These are phyloP conservation scores for Sebastes cheni DNA, from an alignment of 2,797 vertebrate species.

Conservation along the genomic window DNA sequence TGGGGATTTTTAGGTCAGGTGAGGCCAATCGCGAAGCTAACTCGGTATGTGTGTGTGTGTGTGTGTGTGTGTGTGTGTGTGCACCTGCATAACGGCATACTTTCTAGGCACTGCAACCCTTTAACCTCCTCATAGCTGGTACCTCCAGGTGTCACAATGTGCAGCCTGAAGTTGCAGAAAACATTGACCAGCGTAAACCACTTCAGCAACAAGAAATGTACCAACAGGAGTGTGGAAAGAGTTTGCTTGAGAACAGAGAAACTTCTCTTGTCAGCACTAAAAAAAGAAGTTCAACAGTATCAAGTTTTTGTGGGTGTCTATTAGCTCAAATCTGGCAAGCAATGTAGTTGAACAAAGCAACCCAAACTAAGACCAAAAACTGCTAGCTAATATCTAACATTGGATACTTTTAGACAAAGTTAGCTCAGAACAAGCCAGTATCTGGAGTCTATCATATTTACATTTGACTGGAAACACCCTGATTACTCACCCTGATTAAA, in stretches of 20 bases:
- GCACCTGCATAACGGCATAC: conserved; percentile 34
- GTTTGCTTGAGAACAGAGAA: not conserved
- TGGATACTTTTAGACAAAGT: not conserved
- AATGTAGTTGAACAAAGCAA: not conserved
- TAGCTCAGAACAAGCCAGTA: not conserved
- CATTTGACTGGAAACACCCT: not conserved
- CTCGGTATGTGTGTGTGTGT: not conserved
- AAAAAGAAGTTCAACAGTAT: not conserved
- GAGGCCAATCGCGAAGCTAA: conserved; percentile 22
- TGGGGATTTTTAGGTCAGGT: conserved; percentile 50
- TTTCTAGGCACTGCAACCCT: conserved; percentile 3
- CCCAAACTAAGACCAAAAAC: not conserved
- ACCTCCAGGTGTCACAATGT: not conserved
- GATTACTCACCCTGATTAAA: not conserved
- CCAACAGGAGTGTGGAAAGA: not conserved
- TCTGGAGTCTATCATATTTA: not conserved
- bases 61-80: not conserved
- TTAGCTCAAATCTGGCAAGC: not conserved
- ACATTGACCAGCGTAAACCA: not conserved
- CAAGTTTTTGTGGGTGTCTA: not conserved
- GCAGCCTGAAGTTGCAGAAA: not conserved
- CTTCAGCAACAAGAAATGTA: not conserved
- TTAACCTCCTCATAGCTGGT: conserved; percentile 12
- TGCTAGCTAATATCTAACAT: no score
- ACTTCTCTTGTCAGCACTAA: no score